Evolutionary conservation across 2,113 vertebrate species (phyloP).

Genomic region (Pica pica): DNA sequence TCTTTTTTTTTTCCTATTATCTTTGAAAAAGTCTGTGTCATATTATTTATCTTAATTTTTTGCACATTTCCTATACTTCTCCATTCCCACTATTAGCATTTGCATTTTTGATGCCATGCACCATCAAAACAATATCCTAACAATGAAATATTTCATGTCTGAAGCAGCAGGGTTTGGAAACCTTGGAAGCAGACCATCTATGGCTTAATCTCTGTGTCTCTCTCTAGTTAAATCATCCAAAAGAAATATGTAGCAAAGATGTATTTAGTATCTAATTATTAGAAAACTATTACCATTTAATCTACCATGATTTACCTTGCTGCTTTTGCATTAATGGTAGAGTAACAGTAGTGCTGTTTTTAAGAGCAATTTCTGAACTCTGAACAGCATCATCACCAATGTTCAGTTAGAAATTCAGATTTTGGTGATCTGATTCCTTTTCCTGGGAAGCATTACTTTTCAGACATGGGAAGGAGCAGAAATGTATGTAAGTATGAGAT

Average conservation of each 20-base stretch:
- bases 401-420: background rate
- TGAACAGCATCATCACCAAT: background rate
- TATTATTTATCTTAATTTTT: background rate
- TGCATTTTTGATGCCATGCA: background rate
- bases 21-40: background rate
- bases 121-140: background rate
- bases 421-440: background rate
- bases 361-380: background rate
- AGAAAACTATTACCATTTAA: background rate
- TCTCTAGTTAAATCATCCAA: background rate
- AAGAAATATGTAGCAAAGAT: background rate
- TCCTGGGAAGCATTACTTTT: background rate
- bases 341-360: background rate
- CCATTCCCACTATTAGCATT: background rate
- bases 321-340: background rate
- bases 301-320: background rate
- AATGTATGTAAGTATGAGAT: accelerated
- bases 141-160: background rate
- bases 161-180: background rate
- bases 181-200: background rate
- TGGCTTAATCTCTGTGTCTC: background rate
- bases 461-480: background rate
- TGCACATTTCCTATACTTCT: background rate
- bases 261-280: background rate
- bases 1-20: background rate